A percentile compares a stretch with the other conserved stretches of the same genome.
Conservation (phyloP, 2,113 vertebrate genomes). For the Myrmecobius fasciatus region DNA sequence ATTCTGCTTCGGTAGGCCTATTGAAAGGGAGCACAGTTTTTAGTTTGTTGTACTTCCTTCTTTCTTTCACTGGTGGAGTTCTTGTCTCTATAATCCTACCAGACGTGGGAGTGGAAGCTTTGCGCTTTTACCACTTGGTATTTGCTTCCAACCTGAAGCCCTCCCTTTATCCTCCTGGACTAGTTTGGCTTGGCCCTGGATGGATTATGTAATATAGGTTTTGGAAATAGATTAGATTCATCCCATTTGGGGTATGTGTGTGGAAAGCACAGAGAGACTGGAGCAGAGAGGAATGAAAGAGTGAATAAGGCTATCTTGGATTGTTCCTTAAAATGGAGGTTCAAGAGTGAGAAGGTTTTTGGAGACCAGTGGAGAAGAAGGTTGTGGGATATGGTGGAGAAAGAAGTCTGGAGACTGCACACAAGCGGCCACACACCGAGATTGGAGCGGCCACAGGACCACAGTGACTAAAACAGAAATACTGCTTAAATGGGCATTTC, state of each 20-base stretch:
- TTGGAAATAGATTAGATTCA: background rate
- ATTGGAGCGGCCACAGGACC: background rate
- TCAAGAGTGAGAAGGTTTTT: background rate
- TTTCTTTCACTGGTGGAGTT: background rate
- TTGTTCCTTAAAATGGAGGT: background rate
- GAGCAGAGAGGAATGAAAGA: background rate
- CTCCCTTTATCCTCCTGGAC: background rate
- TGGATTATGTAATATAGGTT: background rate
- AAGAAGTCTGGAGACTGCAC: background rate
- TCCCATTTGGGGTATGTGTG: background rate
- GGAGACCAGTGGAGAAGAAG: background rate
- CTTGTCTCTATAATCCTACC: background rate
- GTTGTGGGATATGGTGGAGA: background rate
- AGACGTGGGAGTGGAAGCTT: background rate
- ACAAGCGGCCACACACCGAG: background rate
- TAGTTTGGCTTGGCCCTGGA: background rate
- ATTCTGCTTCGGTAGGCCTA: background rate
- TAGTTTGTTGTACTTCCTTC: background rate
- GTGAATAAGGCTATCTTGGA: background rate
- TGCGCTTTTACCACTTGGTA: background rate
- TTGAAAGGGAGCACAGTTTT: background rate
- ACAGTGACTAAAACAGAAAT: background rate
- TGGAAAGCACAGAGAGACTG: background rate
- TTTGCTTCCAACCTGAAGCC: background rate
- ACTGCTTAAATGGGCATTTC: background rate